phyloP scores from a whole-genome alignment of 2,888 invertebrate species.

The Melieria picta region DNA sequence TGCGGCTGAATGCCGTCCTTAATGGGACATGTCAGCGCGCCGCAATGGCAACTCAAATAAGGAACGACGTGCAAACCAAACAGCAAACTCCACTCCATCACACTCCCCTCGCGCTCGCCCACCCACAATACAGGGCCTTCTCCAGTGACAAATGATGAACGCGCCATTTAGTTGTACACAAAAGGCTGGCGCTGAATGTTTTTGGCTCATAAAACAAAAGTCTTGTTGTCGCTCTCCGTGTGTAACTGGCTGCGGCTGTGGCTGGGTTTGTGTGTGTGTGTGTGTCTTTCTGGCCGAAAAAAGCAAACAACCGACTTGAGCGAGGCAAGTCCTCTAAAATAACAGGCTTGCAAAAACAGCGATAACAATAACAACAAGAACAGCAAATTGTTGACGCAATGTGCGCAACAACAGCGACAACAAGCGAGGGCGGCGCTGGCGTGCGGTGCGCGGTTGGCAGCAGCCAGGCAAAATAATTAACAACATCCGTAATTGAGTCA shows the following conservation, averaged over 20 bases:
- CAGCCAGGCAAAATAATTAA: slow-evolving; percentile 26
- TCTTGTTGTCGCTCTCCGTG: background rate
- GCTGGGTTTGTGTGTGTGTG: too few relatives aligned
- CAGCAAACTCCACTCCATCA: too few relatives aligned
- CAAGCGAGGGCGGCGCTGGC: background rate
- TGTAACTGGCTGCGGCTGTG: too few relatives aligned
- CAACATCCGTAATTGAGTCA: slow-evolving; percentile 19
- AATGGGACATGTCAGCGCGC: background rate
- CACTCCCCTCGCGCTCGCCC: too few relatives aligned
- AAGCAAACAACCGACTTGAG: background rate
- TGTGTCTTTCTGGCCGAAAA: background rate
- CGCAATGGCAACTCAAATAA: background rate
- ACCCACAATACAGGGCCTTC: too few relatives aligned
- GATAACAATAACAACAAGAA: background rate
- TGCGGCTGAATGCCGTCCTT: background rate
- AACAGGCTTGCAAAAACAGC: background rate
- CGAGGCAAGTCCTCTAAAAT: background rate
- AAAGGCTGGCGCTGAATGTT: background rate
- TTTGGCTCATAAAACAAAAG: slow-evolving; percentile 13
- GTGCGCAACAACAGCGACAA: background rate
- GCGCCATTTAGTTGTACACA: slow-evolving; percentile 7
- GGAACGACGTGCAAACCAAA: background rate
- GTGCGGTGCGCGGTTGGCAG: background rate
- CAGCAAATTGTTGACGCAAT: background rate
- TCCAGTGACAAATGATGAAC: slow-evolving; percentile 4